A percentile compares a stretch with the other conserved stretches of the same genome.
phyloP scores from a whole-genome alignment of 2,888 invertebrate genomes.

The Eucera pruinosa region DNA sequence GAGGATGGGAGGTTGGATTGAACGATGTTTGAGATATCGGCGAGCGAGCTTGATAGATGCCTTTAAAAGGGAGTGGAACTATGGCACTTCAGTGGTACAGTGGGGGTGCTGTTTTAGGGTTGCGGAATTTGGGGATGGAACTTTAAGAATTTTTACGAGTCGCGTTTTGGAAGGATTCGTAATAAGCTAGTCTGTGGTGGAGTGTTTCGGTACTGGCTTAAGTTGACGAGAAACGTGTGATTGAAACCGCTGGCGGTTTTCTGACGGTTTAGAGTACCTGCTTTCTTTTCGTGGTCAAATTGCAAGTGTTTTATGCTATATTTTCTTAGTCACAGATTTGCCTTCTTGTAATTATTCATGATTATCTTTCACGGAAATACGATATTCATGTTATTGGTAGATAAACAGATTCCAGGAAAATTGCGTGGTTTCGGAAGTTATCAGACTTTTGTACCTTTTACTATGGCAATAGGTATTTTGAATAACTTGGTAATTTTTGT shows the following conservation, averaged over 20 bases:
- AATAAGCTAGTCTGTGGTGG: slow-evolving; percentile 8
- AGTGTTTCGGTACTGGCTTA: background rate
- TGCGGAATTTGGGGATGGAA: background rate
- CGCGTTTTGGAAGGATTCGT: background rate
- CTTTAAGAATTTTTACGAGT: background rate
- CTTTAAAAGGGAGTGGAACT: too few species aligned
- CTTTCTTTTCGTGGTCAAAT: background rate
- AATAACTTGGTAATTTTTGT: background rate
- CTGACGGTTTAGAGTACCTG: background rate
- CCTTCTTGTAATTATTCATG: too few species aligned
- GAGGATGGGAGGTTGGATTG: background rate
- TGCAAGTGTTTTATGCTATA: background rate
- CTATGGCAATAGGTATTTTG: background rate
- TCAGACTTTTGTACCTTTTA: background rate
- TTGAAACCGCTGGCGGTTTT: slow-evolving; percentile 54
- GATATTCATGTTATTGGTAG: background rate
- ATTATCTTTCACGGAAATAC: background rate
- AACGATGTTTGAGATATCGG: background rate
- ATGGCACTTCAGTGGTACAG: background rate
- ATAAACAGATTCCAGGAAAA: background rate
- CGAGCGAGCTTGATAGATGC: slow-evolving; percentile 4
- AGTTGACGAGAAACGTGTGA: background rate
- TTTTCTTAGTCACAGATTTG: background rate
- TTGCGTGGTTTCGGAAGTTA: background rate
- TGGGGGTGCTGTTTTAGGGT: background rate